Percentiles rank a stretch among this genome's conserved stretches.
phyloP scores from a whole-genome alignment of 2,113 vertebrate genomes.

The Pongo abelii region DNA sequence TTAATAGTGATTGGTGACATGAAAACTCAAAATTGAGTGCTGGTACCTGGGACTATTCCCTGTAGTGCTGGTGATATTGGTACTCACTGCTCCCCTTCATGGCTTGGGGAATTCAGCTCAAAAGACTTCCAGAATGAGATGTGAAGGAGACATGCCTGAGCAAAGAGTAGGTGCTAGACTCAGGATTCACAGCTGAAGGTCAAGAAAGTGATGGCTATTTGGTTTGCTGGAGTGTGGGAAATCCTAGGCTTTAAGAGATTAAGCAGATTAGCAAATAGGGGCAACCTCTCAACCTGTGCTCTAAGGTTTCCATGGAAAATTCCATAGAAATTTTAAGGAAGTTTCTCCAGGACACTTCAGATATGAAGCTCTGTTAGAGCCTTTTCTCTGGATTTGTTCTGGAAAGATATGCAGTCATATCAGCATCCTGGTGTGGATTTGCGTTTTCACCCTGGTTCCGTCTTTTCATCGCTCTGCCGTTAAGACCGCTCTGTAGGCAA shows the following conservation, averaged over 20 bases:
- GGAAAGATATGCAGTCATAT: background rate
- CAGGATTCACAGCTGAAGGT: background rate
- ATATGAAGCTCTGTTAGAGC: background rate
- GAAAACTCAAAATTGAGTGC: background rate
- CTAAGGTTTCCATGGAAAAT: background rate
- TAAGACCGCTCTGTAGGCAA: background rate
- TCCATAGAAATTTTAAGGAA: background rate
- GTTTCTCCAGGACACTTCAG: background rate
- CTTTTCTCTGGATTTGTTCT: background rate
- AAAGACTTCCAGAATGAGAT: background rate
- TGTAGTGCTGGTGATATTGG: background rate
- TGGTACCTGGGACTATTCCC: too few species aligned
- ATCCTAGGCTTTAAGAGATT: background rate
- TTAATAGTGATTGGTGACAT: background rate
- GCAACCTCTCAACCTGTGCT: background rate
- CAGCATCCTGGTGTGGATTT: background rate
- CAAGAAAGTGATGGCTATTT: background rate
- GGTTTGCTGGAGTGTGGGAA: background rate
- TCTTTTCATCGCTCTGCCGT: background rate
- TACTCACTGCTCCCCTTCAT: background rate
- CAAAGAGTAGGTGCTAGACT: background rate
- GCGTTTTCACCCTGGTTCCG: background rate
- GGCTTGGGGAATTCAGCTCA: background rate
- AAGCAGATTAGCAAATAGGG: background rate
- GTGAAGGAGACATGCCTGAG: background rate